Percentiles rank a stretch among this genome's conserved stretches.
phyloP scores from a whole-genome alignment of 2,888 invertebrate species.

The Kuschelorhynchus macadamiae region DNA sequence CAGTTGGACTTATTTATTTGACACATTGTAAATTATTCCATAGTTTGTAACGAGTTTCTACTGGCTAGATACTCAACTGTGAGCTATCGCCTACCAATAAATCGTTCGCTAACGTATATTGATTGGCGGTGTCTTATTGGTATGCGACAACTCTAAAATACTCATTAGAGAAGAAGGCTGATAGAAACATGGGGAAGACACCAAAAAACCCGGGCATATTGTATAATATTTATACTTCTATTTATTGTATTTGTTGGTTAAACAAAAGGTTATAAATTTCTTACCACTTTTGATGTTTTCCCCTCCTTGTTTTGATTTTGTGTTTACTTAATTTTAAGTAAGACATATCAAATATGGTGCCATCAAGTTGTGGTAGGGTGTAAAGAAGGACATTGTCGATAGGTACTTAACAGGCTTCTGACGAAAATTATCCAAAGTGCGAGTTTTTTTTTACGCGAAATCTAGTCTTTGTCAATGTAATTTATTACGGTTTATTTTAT shows the following conservation, averaged over 20 bases:
- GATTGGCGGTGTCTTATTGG: constrained; percentile 28
- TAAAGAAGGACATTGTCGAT: constrained; percentile 31
- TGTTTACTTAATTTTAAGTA: constrained; percentile 51
- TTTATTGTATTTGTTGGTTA: constrained; percentile 47
- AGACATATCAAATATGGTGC: constrained; percentile 62
- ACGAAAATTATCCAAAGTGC: constrained; percentile 32
- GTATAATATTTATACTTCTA: constrained; percentile 65
- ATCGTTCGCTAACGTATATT: constrained; percentile 9
- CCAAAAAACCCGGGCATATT: constrained; percentile 52
- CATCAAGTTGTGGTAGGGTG: constrained; percentile 50
- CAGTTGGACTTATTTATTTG: constrained; percentile 53
- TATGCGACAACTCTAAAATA: constrained; percentile 58
- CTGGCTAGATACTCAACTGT: constrained; percentile 44
- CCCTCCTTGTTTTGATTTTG: constrained; percentile 47
- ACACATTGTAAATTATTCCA: constrained; percentile 62
- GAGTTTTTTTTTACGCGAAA: constrained; percentile 31
- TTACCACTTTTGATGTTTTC: constrained; percentile 48
- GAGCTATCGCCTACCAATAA: constrained; percentile 36
- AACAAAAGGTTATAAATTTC: constrained; percentile 36
- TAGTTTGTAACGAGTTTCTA: constrained; percentile 55
- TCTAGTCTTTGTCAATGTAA: constrained; percentile 45
- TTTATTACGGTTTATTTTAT: constrained; percentile 26
- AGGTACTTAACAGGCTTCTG: constrained; percentile 46
- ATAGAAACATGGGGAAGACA: constrained; percentile 59
- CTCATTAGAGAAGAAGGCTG: constrained; percentile 68